phyloP scores from a whole-genome alignment of 2,797 vertebrate species.

The Mormyrops boulengeri region DNA sequence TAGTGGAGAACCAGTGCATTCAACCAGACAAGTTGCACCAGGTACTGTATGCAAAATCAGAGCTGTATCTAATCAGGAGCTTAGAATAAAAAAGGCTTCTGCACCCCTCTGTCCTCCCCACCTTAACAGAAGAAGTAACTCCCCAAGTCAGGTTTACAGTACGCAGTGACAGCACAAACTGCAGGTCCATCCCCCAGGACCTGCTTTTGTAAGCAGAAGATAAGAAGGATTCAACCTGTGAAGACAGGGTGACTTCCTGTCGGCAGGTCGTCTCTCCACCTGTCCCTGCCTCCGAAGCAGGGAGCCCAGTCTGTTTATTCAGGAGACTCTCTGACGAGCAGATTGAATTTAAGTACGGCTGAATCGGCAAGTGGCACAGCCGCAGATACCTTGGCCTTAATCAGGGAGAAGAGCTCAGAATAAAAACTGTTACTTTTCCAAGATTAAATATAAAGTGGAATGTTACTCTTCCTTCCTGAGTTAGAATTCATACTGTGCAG shows the following conservation, averaged over 20 bases:
- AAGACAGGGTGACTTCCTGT: neutral
- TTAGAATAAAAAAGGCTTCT: neutral
- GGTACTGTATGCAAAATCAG: neutral
- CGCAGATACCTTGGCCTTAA: neutral
- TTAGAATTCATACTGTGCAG: neutral
- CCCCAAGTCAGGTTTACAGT: neutral
- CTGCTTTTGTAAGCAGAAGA: neutral
- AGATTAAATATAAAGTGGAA: neutral
- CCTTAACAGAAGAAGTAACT: neutral
- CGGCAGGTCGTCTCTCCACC: neutral
- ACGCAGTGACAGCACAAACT: neutral
- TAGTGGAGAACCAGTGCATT: neutral
- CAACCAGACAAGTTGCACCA: neutral
- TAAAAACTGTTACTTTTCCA: neutral
- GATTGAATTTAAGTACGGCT: neutral
- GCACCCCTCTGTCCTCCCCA: neutral
- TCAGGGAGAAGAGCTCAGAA: neutral
- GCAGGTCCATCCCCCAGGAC: neutral
- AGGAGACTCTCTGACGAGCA: neutral
- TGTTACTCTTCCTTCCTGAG: neutral
- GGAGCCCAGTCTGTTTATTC: neutral
- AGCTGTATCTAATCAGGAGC: neutral
- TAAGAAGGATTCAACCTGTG: neutral
- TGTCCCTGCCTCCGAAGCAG: neutral
- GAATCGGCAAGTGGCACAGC: neutral